A percentile compares a stretch with the other conserved stretches of the same genome.
phyloP scores from a whole-genome alignment of 2,888 invertebrate species.

The Caenorhabditis angaria region DNA sequence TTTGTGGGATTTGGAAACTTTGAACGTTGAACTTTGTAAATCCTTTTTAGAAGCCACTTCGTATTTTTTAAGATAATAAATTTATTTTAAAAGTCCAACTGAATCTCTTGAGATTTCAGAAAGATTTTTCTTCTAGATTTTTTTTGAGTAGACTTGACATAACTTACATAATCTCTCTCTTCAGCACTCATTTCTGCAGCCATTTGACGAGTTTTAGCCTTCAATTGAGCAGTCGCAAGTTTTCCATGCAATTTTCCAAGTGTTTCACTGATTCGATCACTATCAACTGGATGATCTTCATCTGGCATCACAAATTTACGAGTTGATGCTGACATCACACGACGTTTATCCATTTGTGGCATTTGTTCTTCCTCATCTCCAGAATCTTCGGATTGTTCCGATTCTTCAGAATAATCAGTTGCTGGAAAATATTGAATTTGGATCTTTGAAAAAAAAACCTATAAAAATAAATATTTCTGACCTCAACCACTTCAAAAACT shows the following conservation, averaged over 20 bases:
- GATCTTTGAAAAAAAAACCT: too few species aligned
- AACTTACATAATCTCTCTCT: constrained; percentile 57
- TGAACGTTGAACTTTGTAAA: too few species aligned
- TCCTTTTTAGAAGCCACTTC: too few species aligned
- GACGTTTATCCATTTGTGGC: constrained; percentile 8
- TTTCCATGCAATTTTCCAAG: constrained; percentile 66
- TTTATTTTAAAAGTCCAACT: too few species aligned
- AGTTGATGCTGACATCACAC: background rate
- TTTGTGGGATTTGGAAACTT: background rate
- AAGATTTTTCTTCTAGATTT: background rate
- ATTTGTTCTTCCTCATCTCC: constrained; percentile 11
- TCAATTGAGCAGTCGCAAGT: constrained; percentile 65
- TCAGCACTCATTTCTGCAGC: constrained; percentile 61
- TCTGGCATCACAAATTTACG: background rate
- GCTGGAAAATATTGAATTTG: background rate
- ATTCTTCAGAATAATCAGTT: background rate
- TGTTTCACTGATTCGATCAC: constrained; percentile 34
- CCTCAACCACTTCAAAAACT: background rate
- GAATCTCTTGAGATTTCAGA: background rate
- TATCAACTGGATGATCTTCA: constrained; percentile 8
- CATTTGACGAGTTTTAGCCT: constrained; percentile 58
- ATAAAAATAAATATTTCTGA: too few species aligned
- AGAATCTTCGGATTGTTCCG: constrained; percentile 6
- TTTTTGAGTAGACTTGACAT: background rate
- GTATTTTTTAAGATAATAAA: too few species aligned